A percentile compares a stretch with the other conserved stretches of the same genome.
Evolutionary conservation across 2,888 invertebrate genomes (phyloP).

Genomic region (Ormyrus thymus): DNA sequence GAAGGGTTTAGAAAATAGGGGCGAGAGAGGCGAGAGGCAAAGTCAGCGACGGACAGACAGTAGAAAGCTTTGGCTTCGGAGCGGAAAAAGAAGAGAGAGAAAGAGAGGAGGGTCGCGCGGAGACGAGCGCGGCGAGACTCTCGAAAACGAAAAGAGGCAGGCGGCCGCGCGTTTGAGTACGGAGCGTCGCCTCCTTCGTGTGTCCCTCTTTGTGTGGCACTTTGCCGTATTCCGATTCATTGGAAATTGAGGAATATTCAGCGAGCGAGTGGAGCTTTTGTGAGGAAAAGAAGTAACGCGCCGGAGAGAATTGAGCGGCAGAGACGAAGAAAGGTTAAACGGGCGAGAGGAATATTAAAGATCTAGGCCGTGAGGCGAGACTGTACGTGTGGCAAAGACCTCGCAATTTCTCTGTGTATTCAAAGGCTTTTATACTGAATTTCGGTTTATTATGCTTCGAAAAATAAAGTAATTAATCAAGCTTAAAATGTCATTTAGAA

Average conservation of each 20-base stretch:
- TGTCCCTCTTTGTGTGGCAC: slow-evolving; percentile 70
- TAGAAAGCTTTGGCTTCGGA: slow-evolving; percentile 46
- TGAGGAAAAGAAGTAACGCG: slow-evolving; percentile 35
- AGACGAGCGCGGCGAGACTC: slow-evolving; percentile 55
- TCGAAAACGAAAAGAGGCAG: slow-evolving; percentile 39
- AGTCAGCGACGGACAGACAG: slow-evolving; percentile 40
- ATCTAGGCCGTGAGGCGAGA: slow-evolving; percentile 27
- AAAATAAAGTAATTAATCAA: too few species aligned
- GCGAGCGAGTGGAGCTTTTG: slow-evolving; percentile 27
- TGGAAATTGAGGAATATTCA: slow-evolving; percentile 73
- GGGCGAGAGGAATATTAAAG: background rate
- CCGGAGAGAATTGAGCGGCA: background rate
- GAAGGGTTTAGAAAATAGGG: slow-evolving; percentile 30
- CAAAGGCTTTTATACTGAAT: too few species aligned
- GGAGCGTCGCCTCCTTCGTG: slow-evolving; percentile 58
- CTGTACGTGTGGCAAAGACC: background rate
- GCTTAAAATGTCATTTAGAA: too few species aligned
- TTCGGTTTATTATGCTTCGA: too few species aligned
- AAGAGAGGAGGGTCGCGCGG: slow-evolving; percentile 37
- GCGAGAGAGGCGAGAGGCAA: slow-evolving; percentile 43
- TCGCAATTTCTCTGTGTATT: too few species aligned
- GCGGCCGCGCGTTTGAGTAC: slow-evolving; percentile 56
- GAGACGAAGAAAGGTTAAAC: slow-evolving; percentile 23
- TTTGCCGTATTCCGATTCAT: slow-evolving; percentile 75
- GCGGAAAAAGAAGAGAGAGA: slow-evolving; percentile 32